Base-by-base conservation (phyloP, 2,797 vertebrate species). In the Dipus sagitta region DNA sequence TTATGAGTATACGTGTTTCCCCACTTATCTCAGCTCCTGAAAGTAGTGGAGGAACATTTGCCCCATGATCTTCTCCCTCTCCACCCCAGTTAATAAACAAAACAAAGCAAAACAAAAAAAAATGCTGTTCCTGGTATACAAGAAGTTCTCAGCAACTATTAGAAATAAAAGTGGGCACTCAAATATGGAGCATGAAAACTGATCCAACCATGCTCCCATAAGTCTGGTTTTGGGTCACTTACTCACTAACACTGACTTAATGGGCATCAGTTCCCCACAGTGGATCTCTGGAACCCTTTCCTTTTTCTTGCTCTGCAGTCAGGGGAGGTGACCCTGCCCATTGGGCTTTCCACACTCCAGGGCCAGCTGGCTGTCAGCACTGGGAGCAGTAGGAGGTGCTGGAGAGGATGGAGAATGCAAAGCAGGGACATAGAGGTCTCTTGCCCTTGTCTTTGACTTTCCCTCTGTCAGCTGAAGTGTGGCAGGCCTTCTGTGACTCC, bases 41-140 rank as follows among this genome's bases (percentile, higher is more conserved):
- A 70, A 92, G 42, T 67, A 60, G 30, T 20, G 10, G 26, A 4
- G n/a, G 38, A 82, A 12, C 3, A 11, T 28, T 72, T 23, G 11
- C 18, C 38, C 15, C 17, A 30, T 70, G 9, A 21, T 38, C n/a
- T 17, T 34, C 3, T 34, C 17, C 5, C 5, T 75, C n/a, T 52
- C 17, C 26, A 52, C 24, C 14, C 32, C 32, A 54, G n/a, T 52
- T 62, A 87, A 88, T 38, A 85, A 84, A 24, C 4, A 42, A 80
- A 86, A 82, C 77, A 54, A 83, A 88, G 21, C 14, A 32, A 82
- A 92, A 68, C 24, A 76, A 32, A 38, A 88, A 79, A 82, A 47
- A 47, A n/a, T n/a, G 26, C 9, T 78, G 24, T 83, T 6, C 7
- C 28, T 32, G 20, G 14, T 34, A 58, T 28, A 20, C 10, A 34